Evolutionary conservation across 2,113 vertebrate genomes (phyloP), one percentile per base, ranked within the genome.

Genomic region (Sylvia atricapilla): DNA sequence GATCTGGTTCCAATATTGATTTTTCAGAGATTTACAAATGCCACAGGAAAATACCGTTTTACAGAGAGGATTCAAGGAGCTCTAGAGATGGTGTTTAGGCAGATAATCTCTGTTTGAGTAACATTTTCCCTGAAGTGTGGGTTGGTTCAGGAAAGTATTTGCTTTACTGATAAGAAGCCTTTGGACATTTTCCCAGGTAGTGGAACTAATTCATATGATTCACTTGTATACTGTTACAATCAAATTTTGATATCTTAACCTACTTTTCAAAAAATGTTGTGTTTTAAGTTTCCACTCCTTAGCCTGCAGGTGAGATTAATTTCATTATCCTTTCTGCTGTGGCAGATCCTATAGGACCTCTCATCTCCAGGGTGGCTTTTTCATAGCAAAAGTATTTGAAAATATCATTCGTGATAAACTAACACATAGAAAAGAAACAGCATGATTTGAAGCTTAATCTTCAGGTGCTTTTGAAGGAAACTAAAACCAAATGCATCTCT

Each of bases 171-270:
- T 88, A 88, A 79, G 62, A 72, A 89, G 17, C 4, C 39, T 60
- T 89, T 95, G 90, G 92, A 87, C n/a, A 53, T 85, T 69, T 90
- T 95, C 88, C 90, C 60, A 93, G 82, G 44, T 83, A 67, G 50
- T 74, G 59, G 43, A 94, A 91, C 44, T 80, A 84, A 83, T 82
- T 84, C 39, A 66, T 73, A 50, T 85, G 52, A 84, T 95, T 59
- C 27, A 75, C 84, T 94, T 62, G 2, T 46, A 60, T 60, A 68
- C 18, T 4, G 1, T 78, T 73, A 31, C 23, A 84, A 94, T 82
- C 11, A 87, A 77, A 52, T 89, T 89, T 63, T 91, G 59, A 72
- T 68, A 78, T 79, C 81, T 87, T 93, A 92, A 70, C 33, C 19
- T 63, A 53, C 41, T 59, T 86, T 46, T 13, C 1, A 63, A 92